phyloP scores from a whole-genome alignment of 2,797 vertebrate species.

The Glossophaga mutica region DNA sequence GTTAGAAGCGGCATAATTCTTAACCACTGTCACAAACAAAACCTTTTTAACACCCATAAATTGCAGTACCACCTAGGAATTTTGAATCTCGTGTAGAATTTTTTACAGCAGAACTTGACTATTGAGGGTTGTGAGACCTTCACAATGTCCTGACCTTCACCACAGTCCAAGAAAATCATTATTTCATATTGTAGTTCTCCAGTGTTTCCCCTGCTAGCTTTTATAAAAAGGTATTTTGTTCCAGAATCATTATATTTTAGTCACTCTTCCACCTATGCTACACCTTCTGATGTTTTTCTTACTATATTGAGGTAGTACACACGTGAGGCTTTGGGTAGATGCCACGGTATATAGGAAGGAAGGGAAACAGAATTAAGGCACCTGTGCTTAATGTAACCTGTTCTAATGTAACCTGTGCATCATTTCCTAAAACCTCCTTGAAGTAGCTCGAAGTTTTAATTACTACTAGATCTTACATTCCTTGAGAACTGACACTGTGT shows the following conservation, averaged over 20 bases:
- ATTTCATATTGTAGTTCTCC: background rate
- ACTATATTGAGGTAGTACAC: background rate
- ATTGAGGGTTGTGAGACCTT: background rate
- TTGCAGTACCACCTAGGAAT: background rate
- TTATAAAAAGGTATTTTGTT: background rate
- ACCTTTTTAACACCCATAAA: background rate
- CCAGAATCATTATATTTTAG: background rate
- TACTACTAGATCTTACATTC: background rate
- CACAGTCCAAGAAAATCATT: background rate
- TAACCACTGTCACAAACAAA: background rate
- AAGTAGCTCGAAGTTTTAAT: background rate
- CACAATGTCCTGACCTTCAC: background rate
- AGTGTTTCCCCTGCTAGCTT: background rate
- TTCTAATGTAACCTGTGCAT: background rate
- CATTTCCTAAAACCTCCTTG: background rate
- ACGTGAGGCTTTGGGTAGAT: background rate
- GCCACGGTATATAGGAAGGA: background rate
- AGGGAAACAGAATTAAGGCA: background rate
- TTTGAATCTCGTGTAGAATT: background rate
- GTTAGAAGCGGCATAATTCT: conserved; percentile 82
- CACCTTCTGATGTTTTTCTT: background rate
- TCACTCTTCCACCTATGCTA: background rate
- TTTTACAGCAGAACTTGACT: background rate
- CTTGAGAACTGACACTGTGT: background rate
- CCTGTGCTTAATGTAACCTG: background rate